Percentiles rank a stretch among this genome's conserved stretches.
Evolutionary conservation across 2,113 vertebrate species (phyloP).

Genomic region (Stigmatopora argus): DNA sequence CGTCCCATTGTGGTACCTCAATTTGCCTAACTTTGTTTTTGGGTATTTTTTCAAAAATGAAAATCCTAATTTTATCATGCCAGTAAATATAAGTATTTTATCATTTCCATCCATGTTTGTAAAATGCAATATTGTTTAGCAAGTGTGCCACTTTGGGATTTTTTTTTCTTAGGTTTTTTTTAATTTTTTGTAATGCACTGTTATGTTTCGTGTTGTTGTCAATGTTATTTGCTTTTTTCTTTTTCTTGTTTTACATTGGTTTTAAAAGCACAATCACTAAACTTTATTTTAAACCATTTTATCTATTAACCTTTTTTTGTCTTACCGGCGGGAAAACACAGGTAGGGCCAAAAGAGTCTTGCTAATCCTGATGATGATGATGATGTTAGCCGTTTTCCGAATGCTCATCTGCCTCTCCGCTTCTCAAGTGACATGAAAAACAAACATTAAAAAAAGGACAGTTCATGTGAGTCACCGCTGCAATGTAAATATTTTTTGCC

Average conservation of each 20-base stretch:
- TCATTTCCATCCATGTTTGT: constrained; percentile 77
- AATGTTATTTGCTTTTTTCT: constrained; percentile 46
- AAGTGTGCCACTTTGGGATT: constrained; percentile 89
- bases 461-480: constrained; percentile 65
- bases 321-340: constrained; percentile 81
- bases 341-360: constrained; percentile 81
- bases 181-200: constrained; percentile 94
- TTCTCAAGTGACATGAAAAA: constrained; percentile 25
- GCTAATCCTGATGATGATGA: constrained; percentile 80
- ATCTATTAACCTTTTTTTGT: constrained; percentile 95
- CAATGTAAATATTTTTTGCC: constrained; percentile 65
- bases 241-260: constrained; percentile 86
- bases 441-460: constrained; percentile 13
- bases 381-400: constrained; percentile 62
- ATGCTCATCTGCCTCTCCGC: constrained; percentile 60
- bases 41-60: constrained; percentile 44
- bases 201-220: constrained; percentile 78
- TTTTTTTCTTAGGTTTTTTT: constrained; percentile 58
- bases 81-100: constrained; percentile 75
- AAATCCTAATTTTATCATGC: constrained; percentile 72
- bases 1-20: constrained; percentile 83
- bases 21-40: constrained; percentile 74
- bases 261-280: constrained; percentile 99
- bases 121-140: constrained; percentile 87
- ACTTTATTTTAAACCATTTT: constrained; percentile 99